Evolutionary conservation across 1,140 invertebrate species (phyloP).

Genomic region (Nephila pilipes): DNA sequence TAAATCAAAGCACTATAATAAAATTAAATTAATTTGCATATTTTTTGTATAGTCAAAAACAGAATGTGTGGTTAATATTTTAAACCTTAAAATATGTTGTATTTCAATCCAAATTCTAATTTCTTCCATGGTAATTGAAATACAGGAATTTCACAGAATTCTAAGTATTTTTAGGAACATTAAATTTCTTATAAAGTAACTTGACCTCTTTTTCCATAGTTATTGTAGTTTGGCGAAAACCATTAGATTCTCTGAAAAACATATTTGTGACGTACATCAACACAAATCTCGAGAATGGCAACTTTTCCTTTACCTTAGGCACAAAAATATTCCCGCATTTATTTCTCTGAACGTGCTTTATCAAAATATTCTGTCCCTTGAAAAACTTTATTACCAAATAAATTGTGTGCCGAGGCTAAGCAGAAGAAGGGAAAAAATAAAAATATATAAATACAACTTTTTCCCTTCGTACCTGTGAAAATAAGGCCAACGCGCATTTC

Average conservation of each 20-base stretch:
- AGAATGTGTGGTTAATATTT: too few species aligned
- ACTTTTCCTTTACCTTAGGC: slow-evolving; percentile 19
- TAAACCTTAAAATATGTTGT: too few species aligned
- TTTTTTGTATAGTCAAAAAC: too few species aligned
- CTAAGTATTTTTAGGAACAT: neutral
- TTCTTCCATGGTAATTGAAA: too few species aligned
- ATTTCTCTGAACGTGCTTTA: slow-evolving; percentile 59
- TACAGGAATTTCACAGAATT: too few species aligned
- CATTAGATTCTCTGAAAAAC: neutral
- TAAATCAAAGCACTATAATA: too few species aligned
- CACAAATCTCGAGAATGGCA: slow-evolving; percentile 15
- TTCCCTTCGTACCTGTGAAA: slow-evolving; percentile 44
- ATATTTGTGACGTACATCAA: neutral
- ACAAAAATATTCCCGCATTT: slow-evolving; percentile 39
- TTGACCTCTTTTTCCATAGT: neutral
- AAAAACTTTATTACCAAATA: slow-evolving; percentile 61
- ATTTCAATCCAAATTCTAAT: too few species aligned
- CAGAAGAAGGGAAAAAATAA: neutral
- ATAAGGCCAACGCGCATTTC: slow-evolving; percentile 29
- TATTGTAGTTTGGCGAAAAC: neutral
- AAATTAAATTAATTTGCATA: too few species aligned
- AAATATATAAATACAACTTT: slow-evolving; percentile 60
- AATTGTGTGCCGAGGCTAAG: slow-evolving; percentile 9
- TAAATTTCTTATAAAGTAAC: neutral
- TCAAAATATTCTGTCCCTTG: slow-evolving; percentile 41